phyloP scores from a whole-genome alignment of 2,797 vertebrate genomes.

The Natrix natrix region DNA sequence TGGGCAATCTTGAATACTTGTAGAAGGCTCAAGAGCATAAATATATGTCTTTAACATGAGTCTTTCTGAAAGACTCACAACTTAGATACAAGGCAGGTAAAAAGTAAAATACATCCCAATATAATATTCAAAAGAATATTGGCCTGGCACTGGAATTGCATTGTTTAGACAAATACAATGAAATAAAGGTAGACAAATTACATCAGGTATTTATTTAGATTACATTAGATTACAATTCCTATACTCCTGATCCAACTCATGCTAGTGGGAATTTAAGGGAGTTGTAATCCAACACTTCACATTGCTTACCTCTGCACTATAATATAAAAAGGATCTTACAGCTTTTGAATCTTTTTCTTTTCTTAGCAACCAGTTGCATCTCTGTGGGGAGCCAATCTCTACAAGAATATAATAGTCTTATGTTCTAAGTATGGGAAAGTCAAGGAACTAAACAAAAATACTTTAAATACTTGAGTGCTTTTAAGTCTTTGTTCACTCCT shows the following conservation, averaged over 20 bases:
- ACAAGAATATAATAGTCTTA: neutral
- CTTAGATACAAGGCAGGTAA: neutral
- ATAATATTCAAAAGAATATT: neutral
- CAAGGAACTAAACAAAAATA: slow-evolving; percentile 1
- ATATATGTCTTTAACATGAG: neutral
- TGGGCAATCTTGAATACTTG: slow-evolving; percentile 1
- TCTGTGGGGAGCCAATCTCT: neutral
- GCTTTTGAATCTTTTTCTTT: neutral
- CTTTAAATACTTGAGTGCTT: slow-evolving; percentile 10
- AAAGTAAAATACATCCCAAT: neutral
- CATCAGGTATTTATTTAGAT: neutral
- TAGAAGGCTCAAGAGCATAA: neutral
- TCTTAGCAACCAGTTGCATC: neutral
- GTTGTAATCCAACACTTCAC: neutral
- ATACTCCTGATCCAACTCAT: neutral
- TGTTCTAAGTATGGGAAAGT: slow-evolving; percentile 7
- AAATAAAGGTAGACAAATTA: neutral
- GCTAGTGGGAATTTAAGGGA: neutral
- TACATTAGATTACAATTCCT: neutral
- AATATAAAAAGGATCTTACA: neutral
- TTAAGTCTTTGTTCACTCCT: slow-evolving; percentile 15
- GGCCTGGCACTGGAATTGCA: neutral
- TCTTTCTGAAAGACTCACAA: neutral
- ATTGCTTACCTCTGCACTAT: neutral
- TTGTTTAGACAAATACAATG: neutral